A percentile compares a stretch with the other conserved stretches of the same genome.
Conservation (phyloP, 2,113 vertebrate genomes). For the Acinonyx jubatus region DNA sequence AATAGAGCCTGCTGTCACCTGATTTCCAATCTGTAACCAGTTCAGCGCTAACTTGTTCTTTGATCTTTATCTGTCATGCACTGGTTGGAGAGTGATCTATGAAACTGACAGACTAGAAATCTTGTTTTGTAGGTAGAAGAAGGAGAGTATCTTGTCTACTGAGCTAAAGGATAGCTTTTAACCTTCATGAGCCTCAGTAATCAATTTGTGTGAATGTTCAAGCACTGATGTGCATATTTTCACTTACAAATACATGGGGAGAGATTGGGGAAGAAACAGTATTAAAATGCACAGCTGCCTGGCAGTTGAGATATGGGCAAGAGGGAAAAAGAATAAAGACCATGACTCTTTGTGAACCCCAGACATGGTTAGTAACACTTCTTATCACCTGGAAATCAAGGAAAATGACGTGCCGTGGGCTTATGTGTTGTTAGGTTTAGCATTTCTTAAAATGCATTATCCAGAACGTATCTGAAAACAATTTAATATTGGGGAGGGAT, state of each 20-base stretch:
- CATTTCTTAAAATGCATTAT: not conserved
- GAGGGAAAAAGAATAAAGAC: not conserved
- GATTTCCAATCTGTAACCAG: slow-evolving; percentile 22
- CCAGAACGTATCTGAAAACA: slow-evolving; percentile 32
- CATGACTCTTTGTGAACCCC: not conserved
- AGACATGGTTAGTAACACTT: not conserved
- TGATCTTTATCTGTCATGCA: slow-evolving; percentile 59
- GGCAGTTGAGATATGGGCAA: not conserved
- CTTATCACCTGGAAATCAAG: slow-evolving; percentile 43
- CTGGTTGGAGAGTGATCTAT: slow-evolving; percentile 55
- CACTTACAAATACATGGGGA: not conserved
- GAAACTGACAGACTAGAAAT: not conserved
- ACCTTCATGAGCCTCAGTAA: not conserved
- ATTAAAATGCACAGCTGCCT: not conserved
- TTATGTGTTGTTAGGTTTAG: not conserved
- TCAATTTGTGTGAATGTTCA: not conserved
- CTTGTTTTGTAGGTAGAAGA: not conserved
- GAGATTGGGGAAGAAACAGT: not conserved
- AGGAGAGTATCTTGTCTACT: not conserved
- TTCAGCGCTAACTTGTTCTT: slow-evolving; percentile 28
- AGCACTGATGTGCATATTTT: not conserved
- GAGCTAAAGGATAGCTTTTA: not conserved
- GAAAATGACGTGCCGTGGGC: not conserved
- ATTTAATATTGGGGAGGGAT: not conserved
- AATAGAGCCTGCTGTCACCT: not conserved